Evolutionary conservation across 2,888 invertebrate species (phyloP).

Genomic region (Elmis aenea): DNA sequence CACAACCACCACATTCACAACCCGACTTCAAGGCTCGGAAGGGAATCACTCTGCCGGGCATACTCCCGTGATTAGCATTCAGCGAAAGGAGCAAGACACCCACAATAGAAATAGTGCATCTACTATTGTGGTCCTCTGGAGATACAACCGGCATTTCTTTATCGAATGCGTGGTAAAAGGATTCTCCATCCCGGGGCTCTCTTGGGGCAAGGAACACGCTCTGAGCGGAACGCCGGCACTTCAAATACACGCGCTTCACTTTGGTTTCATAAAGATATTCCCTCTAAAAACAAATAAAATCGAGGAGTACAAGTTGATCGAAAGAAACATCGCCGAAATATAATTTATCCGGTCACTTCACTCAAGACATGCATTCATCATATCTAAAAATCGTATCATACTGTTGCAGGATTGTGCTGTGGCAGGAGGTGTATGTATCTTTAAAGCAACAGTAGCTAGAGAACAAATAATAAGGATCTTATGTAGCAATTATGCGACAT

Average conservation of each 20-base stretch:
- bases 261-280: no score
- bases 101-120: conserved; percentile 28
- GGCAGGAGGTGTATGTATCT: no score
- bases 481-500: no score
- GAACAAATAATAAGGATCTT: no score
- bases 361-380: no score
- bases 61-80: conserved; percentile 21
- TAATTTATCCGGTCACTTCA: no score
- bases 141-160: conserved; percentile 19
- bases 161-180: conserved; percentile 19
- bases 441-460: no score
- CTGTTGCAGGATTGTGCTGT: no score
- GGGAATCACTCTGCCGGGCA: conserved; percentile 1
- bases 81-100: conserved; percentile 15
- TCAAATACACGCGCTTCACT: conserved; percentile 1
- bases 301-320: no score
- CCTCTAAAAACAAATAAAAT: no score
- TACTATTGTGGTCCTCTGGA: conserved; percentile 26
- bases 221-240: conserved; percentile 18
- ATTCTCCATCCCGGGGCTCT: conserved; percentile 21
- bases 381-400: no score
- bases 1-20: conserved; percentile 2
- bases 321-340: no score
- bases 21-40: background rate
- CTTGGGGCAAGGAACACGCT: conserved; percentile 17